A percentile compares a stretch with the other conserved stretches of the same genome.
phyloP scores from a whole-genome alignment of 1,140 invertebrate genomes.

The Temnothorax curvispinosus region DNA sequence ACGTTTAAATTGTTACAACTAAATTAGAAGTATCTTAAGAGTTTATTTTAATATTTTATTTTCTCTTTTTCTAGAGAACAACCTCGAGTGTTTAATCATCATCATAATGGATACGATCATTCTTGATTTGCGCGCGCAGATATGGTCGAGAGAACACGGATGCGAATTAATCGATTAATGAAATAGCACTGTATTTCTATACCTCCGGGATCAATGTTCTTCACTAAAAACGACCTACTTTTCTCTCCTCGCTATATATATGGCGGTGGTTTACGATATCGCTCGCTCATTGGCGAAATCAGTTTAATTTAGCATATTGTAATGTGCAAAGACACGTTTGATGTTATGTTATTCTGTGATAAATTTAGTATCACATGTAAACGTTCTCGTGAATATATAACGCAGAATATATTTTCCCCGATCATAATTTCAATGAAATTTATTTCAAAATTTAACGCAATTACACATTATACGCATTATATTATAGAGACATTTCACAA shows the following conservation, averaged over 20 bases:
- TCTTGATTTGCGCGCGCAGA: not conserved
- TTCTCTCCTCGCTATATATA: not conserved
- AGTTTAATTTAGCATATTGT: slow-evolving; percentile 57
- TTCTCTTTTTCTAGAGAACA: not conserved
- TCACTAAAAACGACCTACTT: slow-evolving; percentile 60
- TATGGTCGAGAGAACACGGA: not conserved
- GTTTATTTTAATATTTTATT: not conserved
- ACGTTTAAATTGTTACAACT: not conserved
- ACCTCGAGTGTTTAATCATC: not conserved
- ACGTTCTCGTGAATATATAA: slow-evolving; percentile 21
- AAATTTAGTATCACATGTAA: slow-evolving; percentile 14
- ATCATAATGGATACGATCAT: not conserved
- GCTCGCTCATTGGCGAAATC: slow-evolving; percentile 39
- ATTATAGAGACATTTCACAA: not conserved
- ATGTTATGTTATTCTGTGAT: slow-evolving; percentile 8
- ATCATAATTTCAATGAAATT: not conserved
- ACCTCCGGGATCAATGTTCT: slow-evolving; percentile 28
- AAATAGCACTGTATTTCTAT: slow-evolving; percentile 43
- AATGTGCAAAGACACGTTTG: slow-evolving; percentile 45
- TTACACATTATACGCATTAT: not conserved
- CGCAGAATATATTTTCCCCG: not conserved
- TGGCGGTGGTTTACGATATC: slow-evolving; percentile 41
- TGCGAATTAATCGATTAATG: slow-evolving; percentile 47
- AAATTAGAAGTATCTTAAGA: not conserved
- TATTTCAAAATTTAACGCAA: not conserved